These are phyloP conservation scores for Sesia apiformis DNA, from an alignment of 2,888 invertebrate species.

Conservation along the genomic window DNA sequence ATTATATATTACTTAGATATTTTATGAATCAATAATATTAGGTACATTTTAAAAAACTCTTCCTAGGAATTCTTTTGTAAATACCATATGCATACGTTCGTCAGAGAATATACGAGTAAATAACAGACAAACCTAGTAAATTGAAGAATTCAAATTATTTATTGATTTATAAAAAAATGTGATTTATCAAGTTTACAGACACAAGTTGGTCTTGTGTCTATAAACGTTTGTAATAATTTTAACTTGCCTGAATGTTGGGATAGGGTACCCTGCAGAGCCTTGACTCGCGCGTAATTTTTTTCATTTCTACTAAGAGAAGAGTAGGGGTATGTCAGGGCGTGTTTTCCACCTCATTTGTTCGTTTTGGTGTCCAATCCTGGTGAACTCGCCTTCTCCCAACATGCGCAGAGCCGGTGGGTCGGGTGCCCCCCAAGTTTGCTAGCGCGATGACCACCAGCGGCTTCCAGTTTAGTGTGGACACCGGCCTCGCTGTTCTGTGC, in stretches of 20 bases:
- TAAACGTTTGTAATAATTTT: constrained; percentile 26
- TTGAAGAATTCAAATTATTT: no score
- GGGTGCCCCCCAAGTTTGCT: constrained; percentile 78
- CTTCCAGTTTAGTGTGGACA: constrained; percentile 70
- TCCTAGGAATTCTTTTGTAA: no score
- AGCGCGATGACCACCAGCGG: constrained; percentile 76
- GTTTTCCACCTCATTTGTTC: constrained; percentile 16
- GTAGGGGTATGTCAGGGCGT: constrained; percentile 25
- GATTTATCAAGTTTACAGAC: constrained; percentile 34
- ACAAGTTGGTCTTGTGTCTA: constrained; percentile 47
- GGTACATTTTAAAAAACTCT: no score
- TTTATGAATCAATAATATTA: no score
- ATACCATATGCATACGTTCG: no score
- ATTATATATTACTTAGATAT: no score
- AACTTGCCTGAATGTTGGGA: constrained; percentile 97
- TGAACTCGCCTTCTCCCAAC: constrained; percentile 70
- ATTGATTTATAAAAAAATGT: no score
- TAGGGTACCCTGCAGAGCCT: constrained; percentile 92
- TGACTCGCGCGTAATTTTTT: constrained; percentile 39
- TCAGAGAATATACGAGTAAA: no score
- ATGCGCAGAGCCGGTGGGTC: constrained; percentile 79
- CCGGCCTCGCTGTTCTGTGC: constrained; percentile 77
- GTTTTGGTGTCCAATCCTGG: constrained; percentile 32
- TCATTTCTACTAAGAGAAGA: constrained; percentile 14
- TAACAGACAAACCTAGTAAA: no score